Evolutionary conservation across 92 coral and sea anemone species (phyloP), one percentile per base, ranked within the genome.

Genomic region (Parazoanthus swiftii): DNA sequence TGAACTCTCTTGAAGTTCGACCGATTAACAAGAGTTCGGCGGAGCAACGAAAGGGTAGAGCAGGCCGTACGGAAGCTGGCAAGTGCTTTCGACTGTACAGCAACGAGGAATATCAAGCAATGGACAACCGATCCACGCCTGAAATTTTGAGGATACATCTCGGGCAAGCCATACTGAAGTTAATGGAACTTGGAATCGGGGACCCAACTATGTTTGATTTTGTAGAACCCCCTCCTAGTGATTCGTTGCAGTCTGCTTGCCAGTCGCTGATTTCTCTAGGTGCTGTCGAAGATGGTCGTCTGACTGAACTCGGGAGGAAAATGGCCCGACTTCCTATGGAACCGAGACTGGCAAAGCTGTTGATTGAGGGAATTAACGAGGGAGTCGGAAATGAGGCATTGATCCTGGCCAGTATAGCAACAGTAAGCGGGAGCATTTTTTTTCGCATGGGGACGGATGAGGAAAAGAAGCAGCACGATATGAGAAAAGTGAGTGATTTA

Each of bases 71-170:
- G 14, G 93, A 91, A 39, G 94, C 97, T 51, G 99, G 99, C 26
- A 97, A 93, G 85, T 97, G 99, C 90, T 97, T 86, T 89, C 92
- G 99, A 78, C 88, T 97, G 59, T 97, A 95, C 91, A 93, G 93
- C 43, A 84, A 92, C 59, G 94, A 93, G 7, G 95, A 97, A 29
- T 95, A 77, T 86, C 78, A 82, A 2, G 86, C 90, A 3, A 93
- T 95, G 99, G 95, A 92, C n/a, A 84, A 89, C 43, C 74, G 90
- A 26, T 86, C 98, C 2, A 91, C 66, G 43, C 99, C 99, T 26
- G 99, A 97, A 91, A 97, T 97, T 35, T 89, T 95, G 20, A 91
- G 96, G 76, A 93, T 95, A 36, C 96, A 95, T 89, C 95, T 97
- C 23, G 98, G 99, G 54, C 94, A 95, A 88, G 98, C 98, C 46